phyloP scores from a whole-genome alignment of 2,113 vertebrate species.

The Athene cunicularia region DNA sequence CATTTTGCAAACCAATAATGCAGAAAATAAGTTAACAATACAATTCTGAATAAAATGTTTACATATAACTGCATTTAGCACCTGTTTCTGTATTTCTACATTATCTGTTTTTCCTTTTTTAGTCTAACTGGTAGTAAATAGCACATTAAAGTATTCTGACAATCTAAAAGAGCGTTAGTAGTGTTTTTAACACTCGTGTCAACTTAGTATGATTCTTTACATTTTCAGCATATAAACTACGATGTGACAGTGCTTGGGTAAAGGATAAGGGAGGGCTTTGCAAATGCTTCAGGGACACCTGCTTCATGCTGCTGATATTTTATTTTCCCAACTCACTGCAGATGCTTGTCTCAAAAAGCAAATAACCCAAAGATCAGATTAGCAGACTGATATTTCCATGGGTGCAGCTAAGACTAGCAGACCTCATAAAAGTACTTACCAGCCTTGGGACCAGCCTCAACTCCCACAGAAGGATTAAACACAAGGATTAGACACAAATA shows the following conservation, averaged over 20 bases:
- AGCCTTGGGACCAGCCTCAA: neutral
- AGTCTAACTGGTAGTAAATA: neutral
- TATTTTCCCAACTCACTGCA: neutral
- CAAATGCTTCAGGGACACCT: neutral
- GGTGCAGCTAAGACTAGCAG: conserved; percentile 8
- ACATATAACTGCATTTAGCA: neutral
- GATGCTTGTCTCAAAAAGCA: neutral
- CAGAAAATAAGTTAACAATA: neutral
- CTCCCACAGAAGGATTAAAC: conserved; percentile 24
- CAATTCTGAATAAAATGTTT: neutral
- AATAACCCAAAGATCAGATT: conserved; percentile 36
- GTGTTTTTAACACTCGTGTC: neutral
- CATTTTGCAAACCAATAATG: neutral
- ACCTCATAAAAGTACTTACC: neutral
- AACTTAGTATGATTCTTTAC: neutral
- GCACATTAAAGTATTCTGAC: neutral
- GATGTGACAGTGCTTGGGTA: neutral
- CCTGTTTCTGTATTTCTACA: neutral
- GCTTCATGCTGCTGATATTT: neutral
- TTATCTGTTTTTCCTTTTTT: neutral
- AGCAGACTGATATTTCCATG: neutral
- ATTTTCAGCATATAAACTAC: neutral
- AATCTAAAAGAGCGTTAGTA: neutral
- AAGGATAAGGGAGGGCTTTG: neutral
- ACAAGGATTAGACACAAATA: conserved; percentile 15